A percentile compares a stretch with the other conserved stretches of the same genome.
Conservation (phyloP, 2,113 vertebrate genomes). For the Melanotaenia duboulayi region DNA sequence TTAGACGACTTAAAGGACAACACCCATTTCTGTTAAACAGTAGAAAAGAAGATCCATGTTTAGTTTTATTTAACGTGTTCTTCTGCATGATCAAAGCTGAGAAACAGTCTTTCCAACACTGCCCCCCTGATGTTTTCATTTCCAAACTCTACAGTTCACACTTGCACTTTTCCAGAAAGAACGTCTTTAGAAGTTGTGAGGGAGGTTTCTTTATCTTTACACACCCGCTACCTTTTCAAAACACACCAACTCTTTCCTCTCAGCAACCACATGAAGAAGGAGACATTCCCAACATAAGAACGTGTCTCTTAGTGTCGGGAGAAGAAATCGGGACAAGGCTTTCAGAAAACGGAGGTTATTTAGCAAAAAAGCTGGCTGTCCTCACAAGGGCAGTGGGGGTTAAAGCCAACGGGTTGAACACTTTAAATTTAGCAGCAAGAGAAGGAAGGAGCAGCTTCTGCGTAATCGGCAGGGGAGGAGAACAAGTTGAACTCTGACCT, state of each 20-base stretch:
- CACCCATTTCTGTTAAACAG: too few species aligned
- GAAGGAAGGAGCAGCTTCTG: slow-evolving; percentile 42
- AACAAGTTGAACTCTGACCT: slow-evolving; percentile 63
- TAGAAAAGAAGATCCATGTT: too few species aligned
- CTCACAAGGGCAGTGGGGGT: slow-evolving; percentile 28
- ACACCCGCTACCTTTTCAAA: too few species aligned
- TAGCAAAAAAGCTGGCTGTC: slow-evolving; percentile 17
- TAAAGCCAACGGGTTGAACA: slow-evolving; percentile 23
- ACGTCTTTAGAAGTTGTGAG: too few species aligned
- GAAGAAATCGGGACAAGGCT: slow-evolving; percentile 5
- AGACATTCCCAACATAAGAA: neutral
- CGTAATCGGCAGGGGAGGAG: slow-evolving; percentile 62
- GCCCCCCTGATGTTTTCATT: too few species aligned
- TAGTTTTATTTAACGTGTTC: too few species aligned
- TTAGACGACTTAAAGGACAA: too few species aligned
- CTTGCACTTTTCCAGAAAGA: neutral
- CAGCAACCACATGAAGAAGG: slow-evolving; percentile 38
- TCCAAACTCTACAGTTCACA: too few species aligned
- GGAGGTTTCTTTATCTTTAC: too few species aligned
- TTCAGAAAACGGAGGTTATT: slow-evolving; percentile 41
- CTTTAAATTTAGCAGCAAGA: slow-evolving; percentile 65
- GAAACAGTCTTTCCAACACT: too few species aligned
- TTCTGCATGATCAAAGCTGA: too few species aligned
- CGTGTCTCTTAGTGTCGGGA: neutral
- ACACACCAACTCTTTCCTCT: slow-evolving; percentile 7